A percentile compares a stretch with the other conserved stretches of the same genome.
Conservation (phyloP, 1,140 invertebrate species). For the Drepana arcuata region DNA sequence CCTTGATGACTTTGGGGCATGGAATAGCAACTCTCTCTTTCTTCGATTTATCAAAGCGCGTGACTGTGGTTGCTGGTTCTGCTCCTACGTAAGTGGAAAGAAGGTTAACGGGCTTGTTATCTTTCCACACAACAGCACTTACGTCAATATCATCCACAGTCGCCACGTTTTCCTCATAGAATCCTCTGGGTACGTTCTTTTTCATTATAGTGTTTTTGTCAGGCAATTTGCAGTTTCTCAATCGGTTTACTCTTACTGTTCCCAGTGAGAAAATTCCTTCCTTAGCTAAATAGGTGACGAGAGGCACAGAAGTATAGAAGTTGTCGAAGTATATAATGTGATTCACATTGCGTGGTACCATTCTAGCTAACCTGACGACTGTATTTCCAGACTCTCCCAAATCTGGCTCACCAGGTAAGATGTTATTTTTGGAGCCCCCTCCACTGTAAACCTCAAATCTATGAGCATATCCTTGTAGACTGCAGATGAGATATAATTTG, state of each 20-base stretch:
- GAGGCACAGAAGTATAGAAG: slow-evolving; percentile 20
- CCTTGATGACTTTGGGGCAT: neutral
- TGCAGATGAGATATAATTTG: neutral
- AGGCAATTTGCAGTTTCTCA: slow-evolving; percentile 15
- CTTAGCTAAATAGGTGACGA: slow-evolving; percentile 18
- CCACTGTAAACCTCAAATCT: neutral
- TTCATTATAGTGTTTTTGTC: slow-evolving; percentile 12
- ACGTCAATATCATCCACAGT: slow-evolving; percentile 9
- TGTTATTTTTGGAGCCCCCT: neutral
- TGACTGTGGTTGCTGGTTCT: neutral
- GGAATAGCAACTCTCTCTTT: neutral
- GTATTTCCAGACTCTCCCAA: slow-evolving; percentile 13
- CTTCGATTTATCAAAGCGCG: neutral
- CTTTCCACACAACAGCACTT: slow-evolving; percentile 6
- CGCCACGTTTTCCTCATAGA: slow-evolving; percentile 14
- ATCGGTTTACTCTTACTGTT: slow-evolving; percentile 20
- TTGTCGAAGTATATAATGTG: slow-evolving; percentile 32
- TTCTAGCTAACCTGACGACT: slow-evolving; percentile 1
- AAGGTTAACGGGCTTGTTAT: slow-evolving; percentile 1
- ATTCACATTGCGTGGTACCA: slow-evolving; percentile 9
- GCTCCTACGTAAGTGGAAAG: neutral
- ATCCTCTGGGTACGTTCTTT: slow-evolving; percentile 11
- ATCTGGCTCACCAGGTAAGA: neutral
- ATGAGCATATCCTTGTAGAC: neutral
- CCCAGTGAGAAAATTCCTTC: slow-evolving; percentile 23